Conservation (phyloP, 2,888 invertebrate species). For the Latrodectus elegans region DNA sequence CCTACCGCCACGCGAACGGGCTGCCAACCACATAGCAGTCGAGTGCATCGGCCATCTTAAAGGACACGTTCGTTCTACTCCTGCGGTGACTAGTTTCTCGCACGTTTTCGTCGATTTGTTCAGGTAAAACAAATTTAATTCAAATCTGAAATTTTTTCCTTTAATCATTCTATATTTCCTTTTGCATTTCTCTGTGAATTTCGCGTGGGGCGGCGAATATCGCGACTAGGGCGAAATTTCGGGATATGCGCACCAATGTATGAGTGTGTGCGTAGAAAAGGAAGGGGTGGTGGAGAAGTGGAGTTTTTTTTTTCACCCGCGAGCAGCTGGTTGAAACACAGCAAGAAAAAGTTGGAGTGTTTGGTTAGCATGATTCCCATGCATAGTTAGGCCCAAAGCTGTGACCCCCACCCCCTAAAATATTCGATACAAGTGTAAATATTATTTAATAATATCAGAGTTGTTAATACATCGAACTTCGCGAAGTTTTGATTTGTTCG, state of each 20-base stretch:
- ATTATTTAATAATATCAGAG: not conserved
- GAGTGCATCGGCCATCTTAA: constrained; percentile 62
- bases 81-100: not conserved
- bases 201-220: not conserved
- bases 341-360: not conserved
- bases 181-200: not conserved
- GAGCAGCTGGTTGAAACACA: constrained; percentile 51
- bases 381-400: not conserved
- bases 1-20: constrained; percentile 52
- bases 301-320: constrained; percentile 12
- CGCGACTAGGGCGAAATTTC: constrained; percentile 20
- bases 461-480: too few relatives aligned
- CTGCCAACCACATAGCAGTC: constrained; percentile 43
- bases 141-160: not conserved
- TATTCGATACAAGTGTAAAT: not conserved
- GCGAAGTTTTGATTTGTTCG: too few relatives aligned
- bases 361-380: not conserved
- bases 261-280: constrained; percentile 13
- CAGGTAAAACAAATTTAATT: not conserved
- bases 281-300: not conserved
- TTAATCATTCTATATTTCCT: not conserved
- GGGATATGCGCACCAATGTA: constrained; percentile 43
- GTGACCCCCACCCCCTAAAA: not conserved
- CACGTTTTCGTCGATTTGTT: not conserved
- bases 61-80: constrained; percentile 32